Base-by-base conservation (phyloP, 2,113 vertebrate genomes). In the Syrmaticus mikado region DNA sequence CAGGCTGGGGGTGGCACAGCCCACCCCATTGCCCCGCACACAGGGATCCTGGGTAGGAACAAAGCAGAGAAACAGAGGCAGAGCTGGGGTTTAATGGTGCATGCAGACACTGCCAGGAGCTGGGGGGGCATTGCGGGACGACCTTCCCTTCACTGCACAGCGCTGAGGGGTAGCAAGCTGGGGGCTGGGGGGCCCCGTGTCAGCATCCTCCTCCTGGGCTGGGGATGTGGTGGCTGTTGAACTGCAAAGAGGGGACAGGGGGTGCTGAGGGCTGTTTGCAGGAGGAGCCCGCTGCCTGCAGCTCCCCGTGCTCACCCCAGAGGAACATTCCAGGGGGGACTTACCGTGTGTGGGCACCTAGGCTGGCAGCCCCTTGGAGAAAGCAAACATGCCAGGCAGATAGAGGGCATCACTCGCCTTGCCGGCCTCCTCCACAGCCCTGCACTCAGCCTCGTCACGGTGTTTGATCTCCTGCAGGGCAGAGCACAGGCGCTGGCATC, bases 351-450 rank as follows among this genome's bases (percentile, higher is more conserved):
- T 2, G 27, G 27, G 52, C 25, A 17, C 88, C 43, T 68, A 62
- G 28, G 79, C 32, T 0, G 66, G 75, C 58, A 73, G 76, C 10
- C 68, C 86, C 30, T 40, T 86, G 77, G 83, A 90, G 92, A 98
- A 98, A 83, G 98, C 97, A 1, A 89, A 97, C 38, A 90, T 90
- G 30, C 98, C 98, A 0, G 97, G 97, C 10, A 95, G 92, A 92
- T 97, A 96, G 32, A n/a, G 72, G 5, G 38, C 6, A 5, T 92
- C 87, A 11, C 53, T 15, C 0, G 65, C 48, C 34, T 90, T 95
- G 0, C 96, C 96, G 0, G 80, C 65, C 6, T 27, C 83, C 50
- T 95, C 92, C 82, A 97, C 95, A 1, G 53, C 70, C 50, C 6
- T 10, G 87, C 98, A 98, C 52, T 97, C 96, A 1, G 70, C 46